Conservation (phyloP, 2,797 vertebrate genomes). For the Lagodon rhomboides region DNA sequence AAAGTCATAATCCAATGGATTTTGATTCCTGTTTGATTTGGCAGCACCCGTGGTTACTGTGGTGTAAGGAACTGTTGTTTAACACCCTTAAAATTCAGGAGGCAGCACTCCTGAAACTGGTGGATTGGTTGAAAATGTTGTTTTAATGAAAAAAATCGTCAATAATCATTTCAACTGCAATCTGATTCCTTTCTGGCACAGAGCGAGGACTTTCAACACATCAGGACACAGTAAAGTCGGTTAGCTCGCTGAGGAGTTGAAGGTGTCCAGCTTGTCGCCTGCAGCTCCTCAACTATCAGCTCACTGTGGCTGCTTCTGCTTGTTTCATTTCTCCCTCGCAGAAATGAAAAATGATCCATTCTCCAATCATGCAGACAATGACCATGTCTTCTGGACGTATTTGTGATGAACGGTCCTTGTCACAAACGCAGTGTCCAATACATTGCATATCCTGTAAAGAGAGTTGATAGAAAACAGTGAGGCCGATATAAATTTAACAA, state of each 20-base stretch:
- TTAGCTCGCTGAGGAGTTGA: neutral
- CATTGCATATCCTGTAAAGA: neutral
- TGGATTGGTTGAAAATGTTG: neutral
- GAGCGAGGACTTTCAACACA: neutral
- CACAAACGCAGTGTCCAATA: no score
- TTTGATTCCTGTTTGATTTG: neutral
- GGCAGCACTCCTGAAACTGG: neutral
- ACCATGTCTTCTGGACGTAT: neutral
- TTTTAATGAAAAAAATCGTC: neutral
- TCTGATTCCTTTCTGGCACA: neutral
- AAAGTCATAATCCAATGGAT: neutral
- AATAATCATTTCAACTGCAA: neutral
- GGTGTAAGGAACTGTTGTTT: neutral
- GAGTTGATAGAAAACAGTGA: neutral
- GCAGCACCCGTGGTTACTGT: neutral
- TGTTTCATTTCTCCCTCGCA: neutral
- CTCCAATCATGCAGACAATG: neutral
- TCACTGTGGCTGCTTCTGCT: neutral
- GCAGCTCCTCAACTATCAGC: neutral
- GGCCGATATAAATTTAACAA: neutral
- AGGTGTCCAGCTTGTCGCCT: neutral
- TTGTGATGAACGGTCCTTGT: neutral
- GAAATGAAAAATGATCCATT: neutral
- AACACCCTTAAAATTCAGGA: neutral
- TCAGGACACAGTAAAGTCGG: neutral